These are phyloP conservation scores for Neosilurus hyrtlii DNA, from an alignment of 2,797 vertebrate genomes.

Conservation along the genomic window DNA sequence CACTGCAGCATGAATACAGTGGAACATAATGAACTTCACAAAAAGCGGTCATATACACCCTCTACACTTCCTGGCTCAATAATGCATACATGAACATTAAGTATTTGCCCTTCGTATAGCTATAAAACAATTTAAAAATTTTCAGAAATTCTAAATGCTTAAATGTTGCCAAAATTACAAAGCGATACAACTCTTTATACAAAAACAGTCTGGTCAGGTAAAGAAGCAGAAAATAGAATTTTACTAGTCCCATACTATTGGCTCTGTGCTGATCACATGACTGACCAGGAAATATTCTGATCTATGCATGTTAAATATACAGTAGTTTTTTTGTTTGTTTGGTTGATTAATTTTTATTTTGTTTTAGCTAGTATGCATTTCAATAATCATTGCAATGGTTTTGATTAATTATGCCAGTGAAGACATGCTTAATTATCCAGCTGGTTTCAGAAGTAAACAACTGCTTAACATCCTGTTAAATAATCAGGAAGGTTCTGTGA, in stretches of 20 bases:
- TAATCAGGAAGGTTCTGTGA: background rate
- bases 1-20: conserved; percentile 39
- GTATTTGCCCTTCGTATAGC: conserved; percentile 61
- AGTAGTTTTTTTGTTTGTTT: too few species aligned
- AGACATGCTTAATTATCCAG: background rate
- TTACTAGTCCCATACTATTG: background rate
- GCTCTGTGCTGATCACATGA: background rate
- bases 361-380: background rate
- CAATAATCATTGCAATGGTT: background rate
- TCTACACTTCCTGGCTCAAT: conserved; percentile 44
- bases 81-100: background rate
- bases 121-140: conserved; percentile 67
- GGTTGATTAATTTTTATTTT: too few species aligned
- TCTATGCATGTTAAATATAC: background rate
- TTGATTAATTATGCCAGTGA: background rate
- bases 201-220: conserved; percentile 9
- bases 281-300: background rate
- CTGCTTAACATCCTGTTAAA: background rate
- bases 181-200: conserved; percentile 53
- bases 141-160: conserved; percentile 64
- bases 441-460: background rate
- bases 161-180: conserved; percentile 67
- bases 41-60: conserved; percentile 34
- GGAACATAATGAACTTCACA: conserved; percentile 49
- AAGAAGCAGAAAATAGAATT: conserved; percentile 38